A percentile compares a stretch with the other conserved stretches of the same genome.
phyloP scores from a whole-genome alignment of 2,113 vertebrate genomes.

The Microtus richardsoni region DNA sequence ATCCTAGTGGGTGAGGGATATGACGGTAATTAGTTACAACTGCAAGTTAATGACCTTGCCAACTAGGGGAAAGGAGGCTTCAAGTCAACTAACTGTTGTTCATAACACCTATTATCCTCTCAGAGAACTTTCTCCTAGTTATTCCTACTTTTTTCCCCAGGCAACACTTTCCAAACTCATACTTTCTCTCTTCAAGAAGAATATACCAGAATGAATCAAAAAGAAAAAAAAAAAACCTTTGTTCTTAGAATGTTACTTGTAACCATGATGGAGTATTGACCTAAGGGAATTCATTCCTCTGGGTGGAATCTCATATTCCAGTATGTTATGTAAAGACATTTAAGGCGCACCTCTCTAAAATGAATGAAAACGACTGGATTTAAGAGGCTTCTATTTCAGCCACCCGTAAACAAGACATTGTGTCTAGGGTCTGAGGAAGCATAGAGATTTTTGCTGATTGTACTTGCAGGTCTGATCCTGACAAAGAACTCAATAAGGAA shows the following conservation, averaged over 20 bases:
- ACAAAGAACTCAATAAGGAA: conserved; percentile 45
- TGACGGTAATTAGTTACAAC: not conserved
- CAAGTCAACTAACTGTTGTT: not conserved
- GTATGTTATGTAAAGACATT: not conserved
- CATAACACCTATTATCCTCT: not conserved
- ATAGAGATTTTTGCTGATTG: not conserved
- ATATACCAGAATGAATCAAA: not conserved
- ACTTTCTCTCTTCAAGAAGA: not conserved
- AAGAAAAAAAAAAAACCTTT: not conserved
- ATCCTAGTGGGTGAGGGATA: not conserved
- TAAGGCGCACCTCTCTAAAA: not conserved
- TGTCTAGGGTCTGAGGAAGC: not conserved
- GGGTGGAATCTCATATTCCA: not conserved
- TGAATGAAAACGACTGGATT: conserved; percentile 47
- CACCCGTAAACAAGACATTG: not conserved
- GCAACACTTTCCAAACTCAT: not conserved
- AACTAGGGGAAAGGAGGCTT: not conserved
- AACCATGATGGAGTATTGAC: not conserved
- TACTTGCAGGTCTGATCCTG: conserved; percentile 15
- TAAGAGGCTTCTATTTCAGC: conserved; percentile 23
- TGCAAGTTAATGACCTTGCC: not conserved
- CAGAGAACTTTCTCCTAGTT: not conserved
- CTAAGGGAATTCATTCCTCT: not conserved
- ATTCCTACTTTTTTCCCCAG: not conserved
- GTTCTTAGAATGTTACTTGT: conserved; percentile 5